Percentiles rank a stretch among this genome's conserved stretches.
Evolutionary conservation across 2,888 invertebrate genomes (phyloP).

Genomic region (Physocephala rufipes): DNA sequence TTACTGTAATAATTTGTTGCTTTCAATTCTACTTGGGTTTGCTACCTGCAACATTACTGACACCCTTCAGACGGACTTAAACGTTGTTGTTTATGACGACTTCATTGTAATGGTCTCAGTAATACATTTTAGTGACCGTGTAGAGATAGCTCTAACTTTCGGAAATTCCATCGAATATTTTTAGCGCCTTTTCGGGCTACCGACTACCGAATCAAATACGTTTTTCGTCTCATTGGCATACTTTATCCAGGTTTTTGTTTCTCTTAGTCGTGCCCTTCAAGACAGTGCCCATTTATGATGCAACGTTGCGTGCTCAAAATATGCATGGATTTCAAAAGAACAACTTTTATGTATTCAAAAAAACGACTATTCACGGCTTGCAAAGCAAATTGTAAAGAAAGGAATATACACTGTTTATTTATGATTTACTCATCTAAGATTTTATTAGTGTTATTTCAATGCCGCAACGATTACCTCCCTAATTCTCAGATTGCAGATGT

Average conservation of each 20-base stretch:
- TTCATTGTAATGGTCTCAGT: not conserved
- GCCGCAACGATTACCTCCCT: too few species aligned
- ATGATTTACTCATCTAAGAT: too few species aligned
- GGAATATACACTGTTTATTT: too few species aligned
- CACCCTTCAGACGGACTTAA: not conserved
- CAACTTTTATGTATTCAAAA: not conserved
- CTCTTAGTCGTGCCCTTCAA: constrained; percentile 4
- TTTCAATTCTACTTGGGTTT: constrained; percentile 13
- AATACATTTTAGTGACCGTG: not conserved
- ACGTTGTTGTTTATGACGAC: not conserved
- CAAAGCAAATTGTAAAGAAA: too few species aligned
- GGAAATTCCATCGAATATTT: not conserved
- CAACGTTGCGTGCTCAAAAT: constrained; percentile 47
- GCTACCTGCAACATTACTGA: constrained; percentile 10
- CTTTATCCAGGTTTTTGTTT: too few species aligned
- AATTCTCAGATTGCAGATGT: too few species aligned
- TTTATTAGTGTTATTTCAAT: too few species aligned
- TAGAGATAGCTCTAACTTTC: not conserved
- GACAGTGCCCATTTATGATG: constrained; percentile 34
- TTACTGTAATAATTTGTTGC: too few species aligned
- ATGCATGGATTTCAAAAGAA: constrained; percentile 34
- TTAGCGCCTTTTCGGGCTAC: too few species aligned
- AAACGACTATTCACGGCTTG: too few species aligned
- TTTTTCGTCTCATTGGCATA: too few species aligned
- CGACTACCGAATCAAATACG: too few species aligned